A percentile compares a stretch with the other conserved stretches of the same genome.
phyloP scores from a whole-genome alignment of 2,888 invertebrate species.

The Bombylius discolor region DNA sequence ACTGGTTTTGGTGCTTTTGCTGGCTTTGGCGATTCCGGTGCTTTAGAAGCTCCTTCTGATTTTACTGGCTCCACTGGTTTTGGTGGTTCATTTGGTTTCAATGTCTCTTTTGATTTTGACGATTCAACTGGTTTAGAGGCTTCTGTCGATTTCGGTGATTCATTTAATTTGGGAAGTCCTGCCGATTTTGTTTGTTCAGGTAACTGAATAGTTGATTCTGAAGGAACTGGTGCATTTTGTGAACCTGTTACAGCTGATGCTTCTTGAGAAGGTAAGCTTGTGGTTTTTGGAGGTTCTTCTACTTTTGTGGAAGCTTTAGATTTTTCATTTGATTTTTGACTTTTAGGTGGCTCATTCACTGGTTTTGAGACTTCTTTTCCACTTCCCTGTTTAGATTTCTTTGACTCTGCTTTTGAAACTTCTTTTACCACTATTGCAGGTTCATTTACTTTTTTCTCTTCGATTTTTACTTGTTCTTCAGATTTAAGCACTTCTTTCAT shows the following conservation, averaged over 20 bases:
- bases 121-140: conserved; percentile 70
- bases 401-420: background rate
- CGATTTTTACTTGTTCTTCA: conserved; percentile 3
- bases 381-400: background rate
- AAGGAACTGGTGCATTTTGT: too few relatives aligned
- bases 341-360: too few relatives aligned
- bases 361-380: conserved; percentile 12
- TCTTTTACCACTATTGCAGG: background rate
- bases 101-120: background rate
- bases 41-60: conserved; percentile 50
- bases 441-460: conserved; percentile 2
- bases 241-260: too few relatives aligned
- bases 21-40: conserved; percentile 88
- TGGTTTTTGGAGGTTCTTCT: conserved; percentile 42
- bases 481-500: conserved; percentile 26
- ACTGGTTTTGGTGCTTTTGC: conserved; percentile 61
- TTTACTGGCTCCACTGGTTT: conserved; percentile 6
- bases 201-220: too few relatives aligned
- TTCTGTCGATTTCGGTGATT: background rate
- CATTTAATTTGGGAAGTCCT: background rate
- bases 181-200: too few relatives aligned
- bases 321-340: too few relatives aligned
- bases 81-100: conserved; percentile 71
- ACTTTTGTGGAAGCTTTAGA: conserved; percentile 54
- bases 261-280: too few relatives aligned